Conservation (phyloP, 1,140 invertebrate species). For the Protaetia brevitarsis region DNA sequence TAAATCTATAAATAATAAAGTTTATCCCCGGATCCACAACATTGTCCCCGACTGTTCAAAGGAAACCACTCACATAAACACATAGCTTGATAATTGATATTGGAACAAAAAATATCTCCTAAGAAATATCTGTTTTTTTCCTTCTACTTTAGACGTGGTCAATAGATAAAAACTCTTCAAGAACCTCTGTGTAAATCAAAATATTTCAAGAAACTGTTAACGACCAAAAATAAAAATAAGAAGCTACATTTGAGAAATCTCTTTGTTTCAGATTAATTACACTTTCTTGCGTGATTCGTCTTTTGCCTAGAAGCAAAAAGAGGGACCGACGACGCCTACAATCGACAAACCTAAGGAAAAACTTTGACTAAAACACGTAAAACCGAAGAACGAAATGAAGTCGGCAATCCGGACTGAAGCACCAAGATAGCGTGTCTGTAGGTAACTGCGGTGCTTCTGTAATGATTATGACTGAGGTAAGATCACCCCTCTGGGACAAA, state of each 20-base stretch:
- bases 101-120: no score
- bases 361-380: constrained; percentile 10
- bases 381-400: constrained; percentile 4
- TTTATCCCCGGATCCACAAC: no score
- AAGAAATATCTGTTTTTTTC: no score
- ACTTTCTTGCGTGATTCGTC: not conserved
- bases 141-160: no score
- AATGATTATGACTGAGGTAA: constrained; percentile 29
- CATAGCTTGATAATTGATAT: no score
- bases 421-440: constrained; percentile 27
- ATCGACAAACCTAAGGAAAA: not conserved
- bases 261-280: not conserved
- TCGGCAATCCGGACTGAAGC: not conserved
- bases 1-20: no score
- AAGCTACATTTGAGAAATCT: not conserved
- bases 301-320: not conserved
- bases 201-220: not conserved
- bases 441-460: constrained; percentile 26
- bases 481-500: constrained; percentile 29
- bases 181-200: no score
- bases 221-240: not conserved
- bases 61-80: no score
- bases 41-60: no score
- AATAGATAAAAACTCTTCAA: no score
- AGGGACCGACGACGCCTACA: not conserved